phyloP scores from a whole-genome alignment of 2,113 vertebrate genomes.

The Cervus canadensis region DNA sequence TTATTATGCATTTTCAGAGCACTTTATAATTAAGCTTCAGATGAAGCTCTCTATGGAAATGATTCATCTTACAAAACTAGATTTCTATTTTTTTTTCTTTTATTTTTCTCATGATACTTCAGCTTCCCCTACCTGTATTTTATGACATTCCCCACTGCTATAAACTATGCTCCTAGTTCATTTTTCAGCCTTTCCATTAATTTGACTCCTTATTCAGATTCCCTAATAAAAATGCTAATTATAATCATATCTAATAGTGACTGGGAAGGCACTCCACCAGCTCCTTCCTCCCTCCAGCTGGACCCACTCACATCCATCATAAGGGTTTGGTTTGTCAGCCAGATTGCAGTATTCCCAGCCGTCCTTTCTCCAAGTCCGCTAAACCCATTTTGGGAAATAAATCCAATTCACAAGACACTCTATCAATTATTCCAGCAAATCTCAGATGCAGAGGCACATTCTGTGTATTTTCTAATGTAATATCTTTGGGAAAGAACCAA shows the following conservation, averaged over 20 bases:
- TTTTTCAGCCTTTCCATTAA: constrained; percentile 65
- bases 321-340: constrained; percentile 23
- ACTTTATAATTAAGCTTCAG: constrained; percentile 42
- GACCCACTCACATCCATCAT: constrained; percentile 44
- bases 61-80: constrained; percentile 31
- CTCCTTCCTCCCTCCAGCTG: constrained; percentile 22
- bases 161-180: constrained; percentile 24
- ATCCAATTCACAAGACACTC: neutral
- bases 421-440: constrained; percentile 1
- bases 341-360: constrained; percentile 21
- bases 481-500: neutral
- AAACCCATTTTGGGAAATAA: constrained; percentile 44
- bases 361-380: neutral
- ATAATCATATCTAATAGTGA: constrained; percentile 34
- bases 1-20: constrained; percentile 29
- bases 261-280: constrained; percentile 6
- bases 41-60: constrained; percentile 51
- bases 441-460: neutral
- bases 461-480: constrained; percentile 14
- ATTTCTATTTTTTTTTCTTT: neutral
- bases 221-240: constrained; percentile 71
- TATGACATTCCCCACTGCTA: constrained; percentile 22
- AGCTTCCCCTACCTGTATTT: constrained; percentile 15
- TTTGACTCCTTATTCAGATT: constrained; percentile 56
- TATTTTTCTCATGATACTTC: neutral